Conservation (phyloP, 1,140 invertebrate species). For the Drosophila sp. region DNA sequence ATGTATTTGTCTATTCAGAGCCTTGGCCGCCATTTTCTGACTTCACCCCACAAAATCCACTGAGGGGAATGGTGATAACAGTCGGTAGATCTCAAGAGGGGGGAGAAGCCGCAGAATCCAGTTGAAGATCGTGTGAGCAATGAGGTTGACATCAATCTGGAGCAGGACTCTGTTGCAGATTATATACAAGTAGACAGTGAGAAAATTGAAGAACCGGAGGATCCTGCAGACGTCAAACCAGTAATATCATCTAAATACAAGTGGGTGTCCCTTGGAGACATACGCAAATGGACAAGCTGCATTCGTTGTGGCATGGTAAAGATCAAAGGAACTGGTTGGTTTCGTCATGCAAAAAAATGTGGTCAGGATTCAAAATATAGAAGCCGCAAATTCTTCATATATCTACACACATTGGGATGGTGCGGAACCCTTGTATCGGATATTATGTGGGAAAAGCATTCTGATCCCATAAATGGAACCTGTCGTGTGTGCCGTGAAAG, state of each 20-base stretch:
- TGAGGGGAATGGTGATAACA: not conserved
- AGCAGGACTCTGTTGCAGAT: not conserved
- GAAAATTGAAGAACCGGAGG: not conserved
- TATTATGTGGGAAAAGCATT: constrained; percentile 32
- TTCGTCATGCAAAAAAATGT: constrained; percentile 39
- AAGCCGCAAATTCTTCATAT: constrained; percentile 34
- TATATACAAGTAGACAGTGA: not conserved
- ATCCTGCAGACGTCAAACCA: not conserved
- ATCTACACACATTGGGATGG: constrained; percentile 38
- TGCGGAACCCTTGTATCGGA: constrained; percentile 30
- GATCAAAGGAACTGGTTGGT: constrained; percentile 6
- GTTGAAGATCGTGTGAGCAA: not conserved
- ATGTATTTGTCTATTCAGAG: constrained; percentile 32
- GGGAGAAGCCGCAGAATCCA: not conserved
- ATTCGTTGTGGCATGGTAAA: constrained; percentile 22
- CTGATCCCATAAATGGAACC: not conserved
- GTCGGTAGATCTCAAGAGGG: not conserved
- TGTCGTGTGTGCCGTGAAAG: constrained; percentile 21
- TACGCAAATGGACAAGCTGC: constrained; percentile 22
- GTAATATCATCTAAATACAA: not conserved
- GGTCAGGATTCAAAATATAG: constrained; percentile 28
- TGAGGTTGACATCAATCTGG: not conserved
- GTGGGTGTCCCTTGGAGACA: constrained; percentile 33
- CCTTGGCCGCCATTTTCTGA: constrained; percentile 46
- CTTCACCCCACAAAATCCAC: not conserved